These are phyloP conservation scores for Melikaiella ostensackeni DNA, from an alignment of 2,888 invertebrate species.

Conservation along the genomic window DNA sequence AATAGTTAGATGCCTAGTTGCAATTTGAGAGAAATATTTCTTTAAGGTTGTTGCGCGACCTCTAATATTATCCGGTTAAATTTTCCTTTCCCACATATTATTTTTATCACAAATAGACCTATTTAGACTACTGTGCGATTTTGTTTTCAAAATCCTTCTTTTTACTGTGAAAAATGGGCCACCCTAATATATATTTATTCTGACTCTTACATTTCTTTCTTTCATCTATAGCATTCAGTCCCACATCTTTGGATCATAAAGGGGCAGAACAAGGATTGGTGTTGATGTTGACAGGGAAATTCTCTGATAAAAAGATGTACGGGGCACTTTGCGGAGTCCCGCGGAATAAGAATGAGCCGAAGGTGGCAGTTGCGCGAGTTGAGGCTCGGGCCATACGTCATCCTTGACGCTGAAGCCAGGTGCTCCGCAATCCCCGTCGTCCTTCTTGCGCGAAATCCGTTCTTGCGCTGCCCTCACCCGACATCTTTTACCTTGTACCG, in stretches of 20 bases:
- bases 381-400: constrained; percentile 66
- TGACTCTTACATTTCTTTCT: not conserved
- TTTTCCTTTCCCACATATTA: too few relatives aligned
- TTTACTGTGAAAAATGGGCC: too few relatives aligned
- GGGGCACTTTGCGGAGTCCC: constrained; percentile 57
- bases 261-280: constrained; percentile 47
- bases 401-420: constrained; percentile 68
- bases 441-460: constrained; percentile 68
- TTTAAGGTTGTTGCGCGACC: too few relatives aligned
- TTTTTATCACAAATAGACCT: too few relatives aligned
- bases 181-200: too few relatives aligned
- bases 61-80: too few relatives aligned
- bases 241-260: not conserved
- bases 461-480: constrained; percentile 63
- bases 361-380: constrained; percentile 58
- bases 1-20: too few relatives aligned
- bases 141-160: too few relatives aligned
- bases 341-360: constrained; percentile 64
- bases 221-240: not conserved
- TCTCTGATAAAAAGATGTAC: constrained; percentile 57
- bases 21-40: too few relatives aligned
- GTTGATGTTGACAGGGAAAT: constrained; percentile 57
- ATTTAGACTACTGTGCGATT: too few relatives aligned
- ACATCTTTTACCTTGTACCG: constrained; percentile 68
- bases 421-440: constrained; percentile 64